Evolutionary conservation across 2,113 vertebrate genomes (phyloP), one percentile per base, ranked within the genome.

Genomic region (Poecilia latipinna): DNA sequence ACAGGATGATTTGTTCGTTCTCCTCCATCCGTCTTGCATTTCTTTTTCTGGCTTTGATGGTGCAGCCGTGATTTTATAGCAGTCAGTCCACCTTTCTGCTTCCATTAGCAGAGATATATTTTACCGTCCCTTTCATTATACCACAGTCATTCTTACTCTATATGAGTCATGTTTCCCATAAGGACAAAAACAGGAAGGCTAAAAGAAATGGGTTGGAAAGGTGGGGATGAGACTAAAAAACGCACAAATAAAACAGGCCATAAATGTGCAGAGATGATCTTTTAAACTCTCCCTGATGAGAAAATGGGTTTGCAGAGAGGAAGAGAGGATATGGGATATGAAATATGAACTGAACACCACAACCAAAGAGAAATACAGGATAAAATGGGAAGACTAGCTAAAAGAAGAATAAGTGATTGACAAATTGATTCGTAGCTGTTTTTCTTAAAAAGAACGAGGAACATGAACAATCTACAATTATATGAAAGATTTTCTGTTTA

Each of bases 111-210:
- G 24, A 44, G 13, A 71, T 64, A 69, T 66, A 75, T 84, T 79
- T 79, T 65, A 72, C n/a, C 70, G 79, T 73, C 11, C 10, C 67
- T 80, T 74, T 72, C 54, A 83, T 85, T 80, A 42, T 39, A 73
- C 24, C 26, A 42, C 48, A 66, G 75, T 28, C 37, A 62, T 75
- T 78, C 17, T 66, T 35, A 73, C 74, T 82, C 37, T 29, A 35
- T 68, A 26, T 48, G 63, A 63, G 67, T 72, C 29, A 39, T 37
- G 51, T 67, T 35, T 28, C 31, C 8, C 31, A 24, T 66, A 61
- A n/a, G 60, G 39, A 31, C 37, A 51, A 62, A 61, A 63, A 61
- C 48, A 68, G 0, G 28, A 37, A 11, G 29, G 26, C n/a, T 22
- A 77, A 42, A 32, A 64, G 28, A 63, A 51, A 69, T 28, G 65